Percentiles rank a stretch among this genome's conserved stretches.
Evolutionary conservation across 2,797 vertebrate species (phyloP).

Genomic region (Oreochromis mossambicus): DNA sequence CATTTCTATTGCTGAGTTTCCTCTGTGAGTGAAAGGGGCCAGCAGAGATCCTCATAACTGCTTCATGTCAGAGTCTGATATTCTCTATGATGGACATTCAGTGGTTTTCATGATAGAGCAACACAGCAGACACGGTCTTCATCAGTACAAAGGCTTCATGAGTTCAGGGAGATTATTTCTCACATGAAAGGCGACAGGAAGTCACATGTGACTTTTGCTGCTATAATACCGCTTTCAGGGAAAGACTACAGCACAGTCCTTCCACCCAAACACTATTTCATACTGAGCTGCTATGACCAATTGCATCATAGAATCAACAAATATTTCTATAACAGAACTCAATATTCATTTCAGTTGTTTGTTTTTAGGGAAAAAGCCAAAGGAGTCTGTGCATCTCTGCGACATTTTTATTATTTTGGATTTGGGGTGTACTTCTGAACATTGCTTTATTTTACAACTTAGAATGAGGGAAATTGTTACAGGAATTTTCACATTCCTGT

Average conservation of each 20-base stretch:
- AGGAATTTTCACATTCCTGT: not conserved
- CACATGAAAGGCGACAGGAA: not conserved
- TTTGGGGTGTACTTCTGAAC: not conserved
- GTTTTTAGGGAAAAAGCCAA: accelerated
- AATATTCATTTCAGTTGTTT: not conserved
- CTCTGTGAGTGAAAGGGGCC: not conserved
- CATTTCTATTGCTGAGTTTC: not conserved
- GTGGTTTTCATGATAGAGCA: not conserved
- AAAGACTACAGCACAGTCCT: not conserved
- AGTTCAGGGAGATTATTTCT: not conserved
- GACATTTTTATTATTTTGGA: not conserved
- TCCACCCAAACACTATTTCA: not conserved
- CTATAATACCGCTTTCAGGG: not conserved
- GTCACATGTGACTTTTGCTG: slow-evolving; percentile 7
- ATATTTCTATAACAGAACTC: not conserved
- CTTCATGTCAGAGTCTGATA: not conserved
- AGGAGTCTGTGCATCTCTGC: not conserved
- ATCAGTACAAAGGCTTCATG: slow-evolving; percentile 12
- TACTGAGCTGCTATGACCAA: not conserved
- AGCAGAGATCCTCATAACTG: not conserved
- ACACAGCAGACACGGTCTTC: not conserved
- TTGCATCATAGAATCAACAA: not conserved
- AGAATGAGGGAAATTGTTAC: not conserved
- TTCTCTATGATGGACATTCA: not conserved
- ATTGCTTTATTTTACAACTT: not conserved